These are phyloP conservation scores for Xiphorhynchus elegans DNA, from an alignment of 2,113 vertebrate genomes.

Conservation along the genomic window DNA sequence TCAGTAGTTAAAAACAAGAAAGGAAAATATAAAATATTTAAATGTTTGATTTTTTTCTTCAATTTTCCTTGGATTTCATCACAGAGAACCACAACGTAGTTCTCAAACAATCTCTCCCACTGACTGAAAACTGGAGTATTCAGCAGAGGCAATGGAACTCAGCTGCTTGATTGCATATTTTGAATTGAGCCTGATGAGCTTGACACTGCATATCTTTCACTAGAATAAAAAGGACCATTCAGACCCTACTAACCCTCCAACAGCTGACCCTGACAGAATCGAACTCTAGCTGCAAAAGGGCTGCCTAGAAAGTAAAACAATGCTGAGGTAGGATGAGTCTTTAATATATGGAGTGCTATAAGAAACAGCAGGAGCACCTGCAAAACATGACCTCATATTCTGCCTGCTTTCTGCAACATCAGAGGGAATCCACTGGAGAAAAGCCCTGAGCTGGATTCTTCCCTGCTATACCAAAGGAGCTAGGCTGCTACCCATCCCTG, in stretches of 20 bases:
- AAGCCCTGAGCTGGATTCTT: not conserved
- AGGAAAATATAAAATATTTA: not conserved
- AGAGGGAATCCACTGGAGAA: not conserved
- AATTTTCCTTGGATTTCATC: not conserved
- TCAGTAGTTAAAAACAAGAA: not conserved
- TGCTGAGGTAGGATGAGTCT: not conserved
- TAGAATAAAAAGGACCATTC: not conserved
- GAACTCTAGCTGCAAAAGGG: not conserved
- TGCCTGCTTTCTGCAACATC: not conserved
- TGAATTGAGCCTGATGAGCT: not conserved
- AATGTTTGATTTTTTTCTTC: not conserved
- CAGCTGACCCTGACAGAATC: not conserved
- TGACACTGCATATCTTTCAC: not conserved
- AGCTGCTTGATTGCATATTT: not conserved
- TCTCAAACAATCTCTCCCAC: not conserved
- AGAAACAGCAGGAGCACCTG: not conserved
- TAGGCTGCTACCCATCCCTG: not conserved
- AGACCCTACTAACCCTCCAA: not conserved
- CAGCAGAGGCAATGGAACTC: not conserved
- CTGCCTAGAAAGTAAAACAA: not conserved
- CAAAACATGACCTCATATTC: not conserved
- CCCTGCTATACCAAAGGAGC: not conserved
- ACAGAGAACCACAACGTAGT: not conserved
- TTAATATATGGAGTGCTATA: not conserved
- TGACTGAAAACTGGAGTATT: not conserved